Evolutionary conservation across 2,888 invertebrate genomes (phyloP).

Genomic region (Xestoiulus laeticollis): DNA sequence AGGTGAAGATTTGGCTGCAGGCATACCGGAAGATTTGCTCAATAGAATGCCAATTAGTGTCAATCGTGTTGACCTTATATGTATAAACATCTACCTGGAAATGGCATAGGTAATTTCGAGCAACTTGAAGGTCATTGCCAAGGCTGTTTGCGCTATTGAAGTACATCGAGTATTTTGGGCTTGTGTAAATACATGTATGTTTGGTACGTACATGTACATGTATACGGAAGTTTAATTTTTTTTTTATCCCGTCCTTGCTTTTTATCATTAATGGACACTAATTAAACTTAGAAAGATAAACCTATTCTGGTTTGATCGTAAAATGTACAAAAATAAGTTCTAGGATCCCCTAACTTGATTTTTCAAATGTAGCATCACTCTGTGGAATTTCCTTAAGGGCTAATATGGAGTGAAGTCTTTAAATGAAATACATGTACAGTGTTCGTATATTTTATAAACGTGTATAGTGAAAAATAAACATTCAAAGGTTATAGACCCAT

Average conservation of each 20-base stretch:
- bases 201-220: no score
- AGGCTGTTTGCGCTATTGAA: conserved; percentile 10
- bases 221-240: background rate
- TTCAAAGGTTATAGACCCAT: no score
- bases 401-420: no score
- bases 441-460: no score
- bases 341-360: background rate
- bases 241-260: background rate
- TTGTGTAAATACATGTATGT: background rate
- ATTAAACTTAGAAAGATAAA: background rate
- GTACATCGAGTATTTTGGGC: background rate
- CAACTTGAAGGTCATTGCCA: conserved; percentile 23
- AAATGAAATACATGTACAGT: no score
- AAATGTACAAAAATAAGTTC: background rate
- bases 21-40: conserved; percentile 8
- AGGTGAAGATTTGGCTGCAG: conserved; percentile 24
- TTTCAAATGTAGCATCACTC: background rate
- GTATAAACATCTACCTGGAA: background rate
- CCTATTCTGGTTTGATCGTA: conserved; percentile 5
- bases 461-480: no score
- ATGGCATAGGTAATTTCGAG: background rate
- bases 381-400: background rate
- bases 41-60: conserved; percentile 32
- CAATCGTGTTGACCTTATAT: conserved; percentile 2
- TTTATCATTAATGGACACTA: background rate